Conservation (phyloP, 2,113 vertebrate genomes). For the Nettapus auritus region DNA sequence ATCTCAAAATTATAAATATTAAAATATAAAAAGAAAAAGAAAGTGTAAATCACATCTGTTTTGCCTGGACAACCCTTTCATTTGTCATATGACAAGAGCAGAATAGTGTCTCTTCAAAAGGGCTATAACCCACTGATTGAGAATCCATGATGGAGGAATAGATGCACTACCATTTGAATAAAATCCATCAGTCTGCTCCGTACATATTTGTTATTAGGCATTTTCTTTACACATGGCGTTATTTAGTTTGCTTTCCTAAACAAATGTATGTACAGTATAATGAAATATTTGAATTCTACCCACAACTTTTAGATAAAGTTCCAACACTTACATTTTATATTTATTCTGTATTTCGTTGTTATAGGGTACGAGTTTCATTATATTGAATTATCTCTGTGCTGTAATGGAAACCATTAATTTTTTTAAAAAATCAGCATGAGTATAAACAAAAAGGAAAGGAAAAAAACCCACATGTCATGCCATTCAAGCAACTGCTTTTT, state of each 20-base stretch:
- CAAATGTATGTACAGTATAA: neutral
- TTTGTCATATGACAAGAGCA: neutral
- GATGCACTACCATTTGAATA: neutral
- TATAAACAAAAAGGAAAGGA: constrained; percentile 45
- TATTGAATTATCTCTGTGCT: neutral
- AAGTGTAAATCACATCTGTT: neutral
- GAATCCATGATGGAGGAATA: neutral
- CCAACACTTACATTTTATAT: neutral
- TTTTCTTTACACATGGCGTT: neutral
- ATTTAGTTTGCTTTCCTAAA: neutral
- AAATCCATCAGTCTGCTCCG: neutral
- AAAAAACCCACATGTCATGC: neutral
- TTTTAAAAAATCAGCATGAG: neutral
- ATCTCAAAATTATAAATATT: neutral
- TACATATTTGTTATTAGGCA: neutral
- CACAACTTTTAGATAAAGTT: neutral
- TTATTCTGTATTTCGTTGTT: constrained; percentile 34
- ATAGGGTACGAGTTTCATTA: neutral
- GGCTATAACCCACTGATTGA: neutral
- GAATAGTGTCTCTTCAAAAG: neutral
- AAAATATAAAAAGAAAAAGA: neutral
- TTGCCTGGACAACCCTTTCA: neutral
- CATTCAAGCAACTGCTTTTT: constrained; percentile 62
- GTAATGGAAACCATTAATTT: constrained; percentile 55
- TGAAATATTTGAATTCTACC: constrained; percentile 8